A percentile compares a stretch with the other conserved stretches of the same genome.
Evolutionary conservation across 2,797 vertebrate species (phyloP).

Genomic region (Hydrolagus colliei): DNA sequence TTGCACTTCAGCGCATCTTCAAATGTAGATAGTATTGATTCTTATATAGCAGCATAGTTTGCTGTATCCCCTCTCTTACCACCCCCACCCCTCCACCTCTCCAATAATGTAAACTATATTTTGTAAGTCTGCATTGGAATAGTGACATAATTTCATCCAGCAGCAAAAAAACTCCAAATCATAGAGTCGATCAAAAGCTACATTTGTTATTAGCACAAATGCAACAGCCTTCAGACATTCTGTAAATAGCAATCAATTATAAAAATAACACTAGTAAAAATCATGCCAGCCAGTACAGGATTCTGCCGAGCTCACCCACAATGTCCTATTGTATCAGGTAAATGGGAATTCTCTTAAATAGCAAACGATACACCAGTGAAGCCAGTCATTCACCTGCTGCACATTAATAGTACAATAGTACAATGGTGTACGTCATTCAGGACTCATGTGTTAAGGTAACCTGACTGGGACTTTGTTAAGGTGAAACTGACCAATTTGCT

Average conservation of each 20-base stretch:
- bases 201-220: not conserved
- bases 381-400: too few species aligned
- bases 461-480: too few species aligned
- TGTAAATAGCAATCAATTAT: not conserved
- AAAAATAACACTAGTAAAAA: not conserved
- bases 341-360: not conserved
- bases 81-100: too few species aligned
- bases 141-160: not conserved
- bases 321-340: not conserved
- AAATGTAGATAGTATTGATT: too few species aligned
- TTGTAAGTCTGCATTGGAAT: not conserved
- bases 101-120: too few species aligned
- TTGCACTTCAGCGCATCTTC: too few species aligned
- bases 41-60: too few species aligned
- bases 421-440: too few species aligned
- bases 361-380: not conserved
- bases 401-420: not conserved
- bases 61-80: too few species aligned
- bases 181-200: not conserved
- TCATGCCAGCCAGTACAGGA: not conserved
- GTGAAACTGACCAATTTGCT: too few species aligned
- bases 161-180: not conserved
- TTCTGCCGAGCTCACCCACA: not conserved
- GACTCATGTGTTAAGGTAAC: too few species aligned
- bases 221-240: not conserved